phyloP scores from a whole-genome alignment of 2,113 vertebrate species.

The Odocoileus virginianus region DNA sequence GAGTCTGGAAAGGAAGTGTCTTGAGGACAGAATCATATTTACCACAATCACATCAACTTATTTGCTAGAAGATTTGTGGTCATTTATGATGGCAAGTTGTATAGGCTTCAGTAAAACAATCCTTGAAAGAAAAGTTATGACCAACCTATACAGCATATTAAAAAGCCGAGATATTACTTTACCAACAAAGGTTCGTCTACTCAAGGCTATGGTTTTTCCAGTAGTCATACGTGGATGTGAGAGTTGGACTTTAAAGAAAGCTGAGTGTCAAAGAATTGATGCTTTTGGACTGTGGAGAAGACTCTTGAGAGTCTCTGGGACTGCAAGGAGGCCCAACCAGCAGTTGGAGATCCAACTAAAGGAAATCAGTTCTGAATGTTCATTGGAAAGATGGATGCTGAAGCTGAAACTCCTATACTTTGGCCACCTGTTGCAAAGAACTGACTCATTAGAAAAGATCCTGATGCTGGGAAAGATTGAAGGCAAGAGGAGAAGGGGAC shows the following conservation, averaged over 20 bases:
- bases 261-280: neutral
- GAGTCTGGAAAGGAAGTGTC: neutral
- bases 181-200: neutral
- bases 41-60: neutral
- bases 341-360: neutral
- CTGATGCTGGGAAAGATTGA: neutral
- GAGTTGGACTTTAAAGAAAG: neutral
- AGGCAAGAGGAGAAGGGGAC: neutral
- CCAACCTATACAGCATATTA: neutral
- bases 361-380: neutral
- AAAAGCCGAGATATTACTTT: neutral
- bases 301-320: neutral
- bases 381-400: neutral
- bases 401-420: neutral
- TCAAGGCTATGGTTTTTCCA: neutral
- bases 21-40: constrained; percentile 14
- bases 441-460: neutral
- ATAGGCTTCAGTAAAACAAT: neutral
- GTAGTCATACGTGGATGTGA: neutral
- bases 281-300: neutral
- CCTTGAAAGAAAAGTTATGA: neutral
- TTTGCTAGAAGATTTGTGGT: neutral
- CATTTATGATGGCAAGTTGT: neutral
- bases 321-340: neutral
- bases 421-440: neutral